These are phyloP conservation scores for Hydrolagus colliei DNA, from an alignment of 2,797 vertebrate species.

Conservation along the genomic window DNA sequence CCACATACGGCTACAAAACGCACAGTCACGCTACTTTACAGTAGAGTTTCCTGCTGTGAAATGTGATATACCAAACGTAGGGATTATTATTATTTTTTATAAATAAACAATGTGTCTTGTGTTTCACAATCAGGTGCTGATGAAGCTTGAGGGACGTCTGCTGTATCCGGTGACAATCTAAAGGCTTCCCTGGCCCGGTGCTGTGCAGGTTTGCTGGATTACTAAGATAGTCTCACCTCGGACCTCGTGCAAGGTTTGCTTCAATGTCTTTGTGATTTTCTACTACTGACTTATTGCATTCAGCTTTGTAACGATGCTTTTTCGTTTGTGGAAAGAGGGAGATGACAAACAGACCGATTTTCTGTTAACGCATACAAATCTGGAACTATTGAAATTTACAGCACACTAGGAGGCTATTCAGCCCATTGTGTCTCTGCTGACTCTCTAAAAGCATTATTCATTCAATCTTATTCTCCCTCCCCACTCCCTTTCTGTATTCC, in stretches of 20 bases:
- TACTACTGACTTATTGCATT: too few species aligned
- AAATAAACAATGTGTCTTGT: not conserved
- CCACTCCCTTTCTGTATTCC: not conserved
- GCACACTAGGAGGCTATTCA: not conserved
- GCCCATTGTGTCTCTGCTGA: not conserved
- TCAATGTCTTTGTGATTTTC: not conserved
- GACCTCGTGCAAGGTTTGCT: slow-evolving; percentile 2
- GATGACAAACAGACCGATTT: too few species aligned
- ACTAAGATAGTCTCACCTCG: not conserved
- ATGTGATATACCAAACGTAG: too few species aligned
- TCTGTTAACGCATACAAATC: too few species aligned
- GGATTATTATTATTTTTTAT: too few species aligned
- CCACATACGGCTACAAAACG: too few species aligned
- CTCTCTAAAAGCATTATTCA: not conserved
- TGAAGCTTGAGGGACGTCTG: not conserved
- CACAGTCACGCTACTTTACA: too few species aligned
- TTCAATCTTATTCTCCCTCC: not conserved
- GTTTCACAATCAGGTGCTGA: slow-evolving; percentile 20
- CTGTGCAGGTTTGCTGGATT: not conserved
- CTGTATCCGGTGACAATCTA: not conserved
- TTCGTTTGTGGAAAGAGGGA: too few species aligned
- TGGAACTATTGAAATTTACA: too few species aligned
- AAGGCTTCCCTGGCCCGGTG: not conserved
- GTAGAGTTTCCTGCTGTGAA: too few species aligned
- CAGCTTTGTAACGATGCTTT: not conserved